These are phyloP conservation scores for Selene dorsalis DNA, from an alignment of 2,797 vertebrate species.

Conservation along the genomic window DNA sequence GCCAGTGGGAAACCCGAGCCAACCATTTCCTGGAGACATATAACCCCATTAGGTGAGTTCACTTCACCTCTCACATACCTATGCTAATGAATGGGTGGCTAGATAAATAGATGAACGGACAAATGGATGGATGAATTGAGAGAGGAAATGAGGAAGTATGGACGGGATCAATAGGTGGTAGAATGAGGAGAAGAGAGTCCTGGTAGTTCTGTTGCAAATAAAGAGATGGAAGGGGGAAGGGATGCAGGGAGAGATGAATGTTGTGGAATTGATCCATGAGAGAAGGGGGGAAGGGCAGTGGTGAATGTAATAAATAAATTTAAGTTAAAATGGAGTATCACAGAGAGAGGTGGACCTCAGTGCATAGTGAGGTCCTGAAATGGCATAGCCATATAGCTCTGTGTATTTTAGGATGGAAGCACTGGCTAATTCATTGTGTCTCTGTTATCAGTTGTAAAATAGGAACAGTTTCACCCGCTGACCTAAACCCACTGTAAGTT, in stretches of 20 bases:
- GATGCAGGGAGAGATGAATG: conserved; percentile 12
- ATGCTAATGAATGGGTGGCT: conserved; percentile 61
- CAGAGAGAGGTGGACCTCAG: conserved; percentile 10
- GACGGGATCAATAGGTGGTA: conserved; percentile 63
- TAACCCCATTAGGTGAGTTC: conserved; percentile 94
- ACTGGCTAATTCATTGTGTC: neutral
- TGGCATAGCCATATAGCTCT: neutral
- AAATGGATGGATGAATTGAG: conserved; percentile 40
- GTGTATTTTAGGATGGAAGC: neutral
- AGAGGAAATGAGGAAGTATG: conserved; percentile 49
- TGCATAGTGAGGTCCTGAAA: conserved; percentile 1
- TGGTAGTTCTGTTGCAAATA: conserved; percentile 35
- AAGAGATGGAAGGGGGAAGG: conserved; percentile 19
- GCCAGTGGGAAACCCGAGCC: conserved; percentile 97
- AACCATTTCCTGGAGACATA: conserved; percentile 97
- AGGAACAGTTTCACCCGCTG: neutral
- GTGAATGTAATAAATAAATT: conserved; percentile 36
- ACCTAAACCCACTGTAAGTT: neutral
- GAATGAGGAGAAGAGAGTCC: conserved; percentile 20
- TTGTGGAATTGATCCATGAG: conserved; percentile 37
- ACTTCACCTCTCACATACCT: conserved; percentile 60
- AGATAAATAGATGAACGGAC: conserved; percentile 21
- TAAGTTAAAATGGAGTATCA: conserved; percentile 3
- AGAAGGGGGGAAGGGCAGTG: neutral
- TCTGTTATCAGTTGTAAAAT: neutral